A percentile compares a stretch with the other conserved stretches of the same genome.
These are phyloP conservation scores for Leptura quadrifasciata DNA, from an alignment of 2,888 invertebrate species.

Conservation along the genomic window DNA sequence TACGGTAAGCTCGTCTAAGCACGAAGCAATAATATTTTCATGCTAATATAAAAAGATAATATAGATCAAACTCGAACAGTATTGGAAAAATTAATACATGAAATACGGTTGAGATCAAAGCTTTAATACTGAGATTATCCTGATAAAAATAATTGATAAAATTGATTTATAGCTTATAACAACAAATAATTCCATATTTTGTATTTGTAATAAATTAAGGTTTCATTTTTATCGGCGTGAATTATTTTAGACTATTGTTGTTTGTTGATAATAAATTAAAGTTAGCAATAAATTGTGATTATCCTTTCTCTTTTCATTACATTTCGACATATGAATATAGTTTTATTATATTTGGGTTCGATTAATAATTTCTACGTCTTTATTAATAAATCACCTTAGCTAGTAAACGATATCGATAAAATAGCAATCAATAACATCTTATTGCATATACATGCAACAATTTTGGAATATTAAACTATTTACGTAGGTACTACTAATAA, in stretches of 20 bases:
- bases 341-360: slow-evolving; percentile 19
- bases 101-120: slow-evolving; percentile 45
- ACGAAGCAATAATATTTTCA: slow-evolving; percentile 37
- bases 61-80: slow-evolving; percentile 14
- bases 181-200: slow-evolving; percentile 41
- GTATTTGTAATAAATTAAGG: slow-evolving; percentile 41
- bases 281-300: slow-evolving; percentile 41
- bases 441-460: too few relatives aligned
- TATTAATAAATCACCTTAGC: slow-evolving; percentile 10
- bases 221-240: slow-evolving; percentile 22
- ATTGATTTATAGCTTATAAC: slow-evolving; percentile 54
- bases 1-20: slow-evolving; percentile 29
- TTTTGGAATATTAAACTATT: too few relatives aligned
- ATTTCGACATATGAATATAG: slow-evolving; percentile 25
- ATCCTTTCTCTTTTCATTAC: slow-evolving; percentile 29
- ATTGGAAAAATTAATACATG: slow-evolving; percentile 37
- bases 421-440: not conserved
- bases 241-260: slow-evolving; percentile 37
- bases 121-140: slow-evolving; percentile 50
- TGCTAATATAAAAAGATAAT: slow-evolving; percentile 41
- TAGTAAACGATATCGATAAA: not conserved
- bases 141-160: slow-evolving; percentile 54
- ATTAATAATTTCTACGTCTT: not conserved
- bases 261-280: slow-evolving; percentile 47
- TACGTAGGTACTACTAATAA: not conserved